A percentile compares a stretch with the other conserved stretches of the same genome.
Conservation (phyloP, 2,888 invertebrate genomes). For the Eristalis intricaria region DNA sequence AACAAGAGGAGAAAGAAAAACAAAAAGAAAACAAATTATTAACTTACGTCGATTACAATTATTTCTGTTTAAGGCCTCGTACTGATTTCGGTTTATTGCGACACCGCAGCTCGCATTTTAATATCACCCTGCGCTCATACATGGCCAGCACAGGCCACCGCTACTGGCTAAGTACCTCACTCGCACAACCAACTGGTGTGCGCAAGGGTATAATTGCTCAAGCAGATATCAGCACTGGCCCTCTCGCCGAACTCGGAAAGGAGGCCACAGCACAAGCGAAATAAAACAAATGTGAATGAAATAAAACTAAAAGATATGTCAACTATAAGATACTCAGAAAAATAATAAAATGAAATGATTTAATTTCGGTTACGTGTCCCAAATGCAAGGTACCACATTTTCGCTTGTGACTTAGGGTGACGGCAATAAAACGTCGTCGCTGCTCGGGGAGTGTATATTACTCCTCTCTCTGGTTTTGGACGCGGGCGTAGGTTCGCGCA, state of each 20-base stretch:
- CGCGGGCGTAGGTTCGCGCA: not conserved
- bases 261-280: slow-evolving; percentile 56
- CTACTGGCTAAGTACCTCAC: not conserved
- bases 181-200: not conserved
- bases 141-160: slow-evolving; percentile 26
- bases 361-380: slow-evolving; percentile 78
- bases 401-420: slow-evolving; percentile 67
- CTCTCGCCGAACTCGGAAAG: slow-evolving; percentile 30
- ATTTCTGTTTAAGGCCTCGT: slow-evolving; percentile 71
- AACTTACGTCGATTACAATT: slow-evolving; percentile 67
- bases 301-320: slow-evolving; percentile 32
- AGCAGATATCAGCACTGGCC: slow-evolving; percentile 39
- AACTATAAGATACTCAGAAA: slow-evolving; percentile 59
- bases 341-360: slow-evolving; percentile 77
- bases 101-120: slow-evolving; percentile 65
- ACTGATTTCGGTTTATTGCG: slow-evolving; percentile 70
- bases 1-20: not conserved
- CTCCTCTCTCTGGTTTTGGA: not conserved
- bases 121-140: slow-evolving; percentile 56
- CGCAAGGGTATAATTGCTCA: slow-evolving; percentile 65
- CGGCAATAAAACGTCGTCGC: slow-evolving; percentile 65
- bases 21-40: slow-evolving; percentile 30
- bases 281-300: not conserved
- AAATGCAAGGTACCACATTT: slow-evolving; percentile 71
- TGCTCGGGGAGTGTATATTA: not conserved